These are phyloP conservation scores for Allophyes oxyacanthae DNA, from an alignment of 2,888 invertebrate genomes.

Conservation along the genomic window DNA sequence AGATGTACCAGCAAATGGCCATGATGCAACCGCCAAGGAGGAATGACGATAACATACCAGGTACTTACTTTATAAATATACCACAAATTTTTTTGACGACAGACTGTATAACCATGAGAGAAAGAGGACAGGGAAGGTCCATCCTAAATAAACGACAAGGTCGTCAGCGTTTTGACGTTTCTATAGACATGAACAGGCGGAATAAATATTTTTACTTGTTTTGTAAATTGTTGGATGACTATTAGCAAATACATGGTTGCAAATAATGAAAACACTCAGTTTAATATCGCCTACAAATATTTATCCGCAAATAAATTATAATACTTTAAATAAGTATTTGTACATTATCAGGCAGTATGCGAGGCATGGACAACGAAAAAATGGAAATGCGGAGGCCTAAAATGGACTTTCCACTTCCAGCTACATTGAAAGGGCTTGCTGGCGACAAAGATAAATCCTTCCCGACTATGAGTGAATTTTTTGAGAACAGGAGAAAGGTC, in stretches of 20 bases:
- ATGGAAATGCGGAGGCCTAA: slow-evolving; percentile 79
- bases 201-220: too few species aligned
- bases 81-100: too few species aligned
- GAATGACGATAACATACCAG: slow-evolving; percentile 72
- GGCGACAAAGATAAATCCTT: slow-evolving; percentile 74
- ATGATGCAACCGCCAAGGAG: slow-evolving; percentile 79
- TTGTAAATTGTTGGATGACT: too few species aligned
- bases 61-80: slow-evolving; percentile 56
- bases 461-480: slow-evolving; percentile 88
- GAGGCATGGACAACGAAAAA: slow-evolving; percentile 75
- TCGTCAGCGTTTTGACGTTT: too few species aligned
- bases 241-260: background rate
- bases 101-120: too few species aligned
- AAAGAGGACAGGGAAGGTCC: too few species aligned
- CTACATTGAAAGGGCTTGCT: slow-evolving; percentile 72
- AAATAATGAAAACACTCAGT: background rate
- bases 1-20: slow-evolving; percentile 82
- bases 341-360: slow-evolving; percentile 70
- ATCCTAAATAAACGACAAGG: too few species aligned
- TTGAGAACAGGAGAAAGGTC: slow-evolving; percentile 79
- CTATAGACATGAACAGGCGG: too few species aligned
- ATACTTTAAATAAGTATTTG: slow-evolving; percentile 15
- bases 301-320: slow-evolving; percentile 6
- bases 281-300: slow-evolving; percentile 8
- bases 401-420: slow-evolving; percentile 81